phyloP scores from a whole-genome alignment of 2,113 vertebrate genomes.

The Nycticryphes semicollaris region DNA sequence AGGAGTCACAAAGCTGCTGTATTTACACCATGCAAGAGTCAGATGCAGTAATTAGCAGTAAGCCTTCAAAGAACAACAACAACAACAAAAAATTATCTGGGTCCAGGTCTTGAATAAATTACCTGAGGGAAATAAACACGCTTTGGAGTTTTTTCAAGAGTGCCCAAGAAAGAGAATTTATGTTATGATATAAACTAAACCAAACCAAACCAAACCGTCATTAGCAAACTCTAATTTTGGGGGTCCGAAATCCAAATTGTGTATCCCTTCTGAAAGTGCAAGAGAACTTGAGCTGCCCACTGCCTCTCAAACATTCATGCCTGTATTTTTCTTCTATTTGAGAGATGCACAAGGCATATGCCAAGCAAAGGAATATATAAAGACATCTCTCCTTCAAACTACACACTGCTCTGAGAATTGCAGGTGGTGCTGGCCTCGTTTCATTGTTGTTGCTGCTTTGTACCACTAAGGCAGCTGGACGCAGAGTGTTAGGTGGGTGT shows the following conservation, averaged over 20 bases:
- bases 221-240: not conserved
- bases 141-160: not conserved
- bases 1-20: not conserved
- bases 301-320: not conserved
- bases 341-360: not conserved
- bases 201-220: not conserved
- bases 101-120: not conserved
- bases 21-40: not conserved
- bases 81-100: not conserved
- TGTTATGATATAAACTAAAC: not conserved
- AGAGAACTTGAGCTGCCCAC: fast-evolving
- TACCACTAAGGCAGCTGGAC: not conserved
- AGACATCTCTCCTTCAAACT: not conserved
- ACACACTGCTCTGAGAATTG: not conserved
- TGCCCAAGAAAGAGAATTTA: not conserved
- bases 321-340: not conserved
- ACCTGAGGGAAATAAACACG: not conserved
- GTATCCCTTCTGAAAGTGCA: not conserved
- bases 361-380: not conserved
- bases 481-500: not conserved
- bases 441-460: not conserved
- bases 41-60: not conserved
- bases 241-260: not conserved
- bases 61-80: not conserved
- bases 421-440: not conserved